Percentiles rank a stretch among this genome's conserved stretches.
These are phyloP conservation scores for Nephrotoma flavescens DNA, from an alignment of 2,888 invertebrate species.

Conservation along the genomic window DNA sequence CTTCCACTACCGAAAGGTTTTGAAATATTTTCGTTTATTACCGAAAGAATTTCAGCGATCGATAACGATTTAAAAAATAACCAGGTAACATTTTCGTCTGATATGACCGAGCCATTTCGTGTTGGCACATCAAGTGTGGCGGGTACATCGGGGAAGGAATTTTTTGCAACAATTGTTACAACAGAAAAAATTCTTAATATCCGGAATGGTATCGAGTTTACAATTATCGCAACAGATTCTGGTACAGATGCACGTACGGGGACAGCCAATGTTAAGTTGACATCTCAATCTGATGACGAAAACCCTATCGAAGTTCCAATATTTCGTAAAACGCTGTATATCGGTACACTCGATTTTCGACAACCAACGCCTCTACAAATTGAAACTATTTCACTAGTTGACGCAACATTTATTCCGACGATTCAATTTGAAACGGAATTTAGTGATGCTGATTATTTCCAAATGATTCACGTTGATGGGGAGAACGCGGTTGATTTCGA, in stretches of 20 bases:
- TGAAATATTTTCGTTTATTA: conserved; percentile 15
- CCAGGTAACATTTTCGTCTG: conserved; percentile 16
- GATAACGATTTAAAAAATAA: conserved; percentile 18
- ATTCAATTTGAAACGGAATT: neutral
- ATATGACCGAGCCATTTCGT: conserved; percentile 11
- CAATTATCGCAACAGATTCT: conserved; percentile 16
- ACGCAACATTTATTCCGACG: neutral
- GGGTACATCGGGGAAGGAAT: conserved; percentile 13
- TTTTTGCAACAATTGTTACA: conserved; percentile 15
- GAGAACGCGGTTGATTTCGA: neutral
- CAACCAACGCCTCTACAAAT: neutral
- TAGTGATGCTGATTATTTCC: neutral
- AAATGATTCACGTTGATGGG: neutral
- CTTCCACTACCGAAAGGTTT: conserved; percentile 18
- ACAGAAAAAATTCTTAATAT: conserved; percentile 14
- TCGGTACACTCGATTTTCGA: neutral
- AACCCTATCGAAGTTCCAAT: neutral
- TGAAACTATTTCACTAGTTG: neutral
- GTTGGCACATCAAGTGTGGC: conserved; percentile 13
- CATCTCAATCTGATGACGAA: neutral
- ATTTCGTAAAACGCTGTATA: neutral
- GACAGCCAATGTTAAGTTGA: neutral
- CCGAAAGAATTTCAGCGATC: conserved; percentile 15
- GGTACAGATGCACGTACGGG: neutral
- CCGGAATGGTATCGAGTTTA: conserved; percentile 14